These are phyloP conservation scores for Macrosoma leucophasiata DNA, from an alignment of 2,888 invertebrate genomes.

Conservation along the genomic window DNA sequence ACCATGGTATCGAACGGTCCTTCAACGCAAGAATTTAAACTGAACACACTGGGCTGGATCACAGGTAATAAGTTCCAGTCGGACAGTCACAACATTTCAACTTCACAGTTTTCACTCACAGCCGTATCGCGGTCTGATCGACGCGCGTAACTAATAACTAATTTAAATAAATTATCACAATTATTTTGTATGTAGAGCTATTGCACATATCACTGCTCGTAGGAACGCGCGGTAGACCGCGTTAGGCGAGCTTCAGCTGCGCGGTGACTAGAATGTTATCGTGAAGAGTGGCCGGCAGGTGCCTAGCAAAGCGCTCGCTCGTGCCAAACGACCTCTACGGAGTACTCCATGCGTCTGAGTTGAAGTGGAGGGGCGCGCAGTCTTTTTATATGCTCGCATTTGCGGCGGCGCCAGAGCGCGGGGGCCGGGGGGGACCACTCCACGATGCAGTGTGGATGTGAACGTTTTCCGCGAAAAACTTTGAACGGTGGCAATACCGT, in stretches of 20 bases:
- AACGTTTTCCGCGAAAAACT: slow-evolving; percentile 72
- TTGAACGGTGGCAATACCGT: slow-evolving; percentile 51
- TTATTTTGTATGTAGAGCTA: slow-evolving; percentile 65
- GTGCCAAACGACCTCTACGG: slow-evolving; percentile 78
- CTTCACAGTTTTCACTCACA: slow-evolving; percentile 71
- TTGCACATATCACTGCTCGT: slow-evolving; percentile 75
- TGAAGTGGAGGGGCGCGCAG: slow-evolving; percentile 65
- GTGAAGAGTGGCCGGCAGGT: slow-evolving; percentile 74
- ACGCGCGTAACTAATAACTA: slow-evolving; percentile 65
- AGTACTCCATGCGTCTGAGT: slow-evolving; percentile 77
- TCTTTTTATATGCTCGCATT: slow-evolving; percentile 63
- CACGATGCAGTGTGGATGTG: no score
- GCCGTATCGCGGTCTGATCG: slow-evolving; percentile 63
- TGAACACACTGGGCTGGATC: slow-evolving; percentile 67
- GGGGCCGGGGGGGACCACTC: slow-evolving; percentile 30
- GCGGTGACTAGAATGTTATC: slow-evolving; percentile 73
- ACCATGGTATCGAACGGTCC: slow-evolving; percentile 80
- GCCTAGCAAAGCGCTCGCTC: slow-evolving; percentile 78
- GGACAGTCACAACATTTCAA: slow-evolving; percentile 72
- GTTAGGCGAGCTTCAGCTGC: slow-evolving; percentile 69
- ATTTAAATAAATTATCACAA: slow-evolving; percentile 74
- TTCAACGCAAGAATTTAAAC: slow-evolving; percentile 65
- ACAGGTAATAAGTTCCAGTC: slow-evolving; percentile 71
- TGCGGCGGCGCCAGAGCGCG: slow-evolving; percentile 55
- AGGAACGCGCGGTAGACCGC: slow-evolving; percentile 72